These are phyloP conservation scores for Stratiomys singularior DNA, from an alignment of 2,888 invertebrate genomes.

Conservation along the genomic window DNA sequence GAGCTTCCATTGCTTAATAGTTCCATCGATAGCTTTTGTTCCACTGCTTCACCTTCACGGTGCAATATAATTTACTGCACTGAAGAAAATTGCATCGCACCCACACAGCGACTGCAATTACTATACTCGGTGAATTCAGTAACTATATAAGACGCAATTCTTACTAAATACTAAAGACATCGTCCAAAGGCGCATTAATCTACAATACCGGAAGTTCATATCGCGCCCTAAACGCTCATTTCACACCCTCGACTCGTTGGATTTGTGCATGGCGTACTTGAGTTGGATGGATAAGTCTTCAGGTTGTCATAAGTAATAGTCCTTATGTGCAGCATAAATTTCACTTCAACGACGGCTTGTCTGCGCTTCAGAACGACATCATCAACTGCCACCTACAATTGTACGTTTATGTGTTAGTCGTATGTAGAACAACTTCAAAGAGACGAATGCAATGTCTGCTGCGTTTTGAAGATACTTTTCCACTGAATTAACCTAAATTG, in stretches of 20 bases:
- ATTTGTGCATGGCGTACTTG: no score
- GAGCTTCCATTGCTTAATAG: no score
- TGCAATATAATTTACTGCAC: no score
- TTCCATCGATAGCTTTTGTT: no score
- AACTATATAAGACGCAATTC: not conserved
- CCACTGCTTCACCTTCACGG: no score
- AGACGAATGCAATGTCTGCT: not conserved
- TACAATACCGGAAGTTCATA: constrained; percentile 3
- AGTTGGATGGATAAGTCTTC: not conserved
- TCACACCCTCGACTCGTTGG: constrained; percentile 8
- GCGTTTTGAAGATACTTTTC: not conserved
- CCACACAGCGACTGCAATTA: no score
- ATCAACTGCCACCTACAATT: no score
- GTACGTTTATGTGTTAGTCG: no score
- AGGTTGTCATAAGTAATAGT: constrained; percentile 27
- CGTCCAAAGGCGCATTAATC: not conserved
- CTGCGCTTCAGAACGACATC: not conserved
- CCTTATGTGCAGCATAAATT: constrained; percentile 17
- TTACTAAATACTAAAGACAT: not conserved
- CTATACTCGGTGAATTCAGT: not conserved
- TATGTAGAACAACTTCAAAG: not conserved
- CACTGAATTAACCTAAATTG: constrained; percentile 10
- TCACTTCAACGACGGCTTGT: constrained; percentile 18
- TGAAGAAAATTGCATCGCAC: no score
- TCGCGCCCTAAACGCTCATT: not conserved